Evolutionary conservation across 2,888 invertebrate genomes (phyloP).

Genomic region (Leucophenga maculata): DNA sequence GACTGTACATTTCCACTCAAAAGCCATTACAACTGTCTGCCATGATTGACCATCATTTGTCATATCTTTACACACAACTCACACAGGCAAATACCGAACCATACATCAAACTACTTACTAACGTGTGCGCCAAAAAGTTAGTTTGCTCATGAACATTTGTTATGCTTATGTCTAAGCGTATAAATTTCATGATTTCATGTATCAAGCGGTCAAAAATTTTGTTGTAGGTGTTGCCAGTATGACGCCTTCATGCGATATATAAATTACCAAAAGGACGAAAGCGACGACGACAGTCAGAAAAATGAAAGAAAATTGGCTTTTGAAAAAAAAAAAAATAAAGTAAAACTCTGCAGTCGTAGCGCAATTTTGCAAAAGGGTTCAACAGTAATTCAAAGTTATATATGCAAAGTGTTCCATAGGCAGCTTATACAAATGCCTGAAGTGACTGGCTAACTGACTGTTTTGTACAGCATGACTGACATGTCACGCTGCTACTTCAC

Average conservation of each 20-base stretch:
- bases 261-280: constrained; percentile 47
- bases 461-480: constrained; percentile 14
- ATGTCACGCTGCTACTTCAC: constrained; percentile 23
- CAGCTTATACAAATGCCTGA: too few relatives aligned
- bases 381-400: background rate
- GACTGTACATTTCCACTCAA: too few relatives aligned
- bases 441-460: constrained; percentile 17
- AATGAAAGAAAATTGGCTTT: background rate
- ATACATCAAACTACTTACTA: constrained; percentile 39
- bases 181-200: constrained; percentile 23
- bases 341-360: constrained; percentile 48
- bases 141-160: constrained; percentile 66
- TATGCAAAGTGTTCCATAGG: too few relatives aligned
- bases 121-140: constrained; percentile 26
- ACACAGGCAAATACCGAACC: constrained; percentile 51
- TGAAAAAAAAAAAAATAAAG: constrained; percentile 33
- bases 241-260: constrained; percentile 58
- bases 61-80: constrained; percentile 59
- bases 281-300: background rate
- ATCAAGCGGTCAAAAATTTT: background rate
- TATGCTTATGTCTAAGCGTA: constrained; percentile 56
- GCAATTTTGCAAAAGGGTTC: constrained; percentile 24
- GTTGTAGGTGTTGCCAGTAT: constrained; percentile 59
- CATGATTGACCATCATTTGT: constrained; percentile 72
- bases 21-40: constrained; percentile 41